Evolutionary conservation across 2,888 invertebrate genomes (phyloP).

Genomic region (Chironomus tentans): DNA sequence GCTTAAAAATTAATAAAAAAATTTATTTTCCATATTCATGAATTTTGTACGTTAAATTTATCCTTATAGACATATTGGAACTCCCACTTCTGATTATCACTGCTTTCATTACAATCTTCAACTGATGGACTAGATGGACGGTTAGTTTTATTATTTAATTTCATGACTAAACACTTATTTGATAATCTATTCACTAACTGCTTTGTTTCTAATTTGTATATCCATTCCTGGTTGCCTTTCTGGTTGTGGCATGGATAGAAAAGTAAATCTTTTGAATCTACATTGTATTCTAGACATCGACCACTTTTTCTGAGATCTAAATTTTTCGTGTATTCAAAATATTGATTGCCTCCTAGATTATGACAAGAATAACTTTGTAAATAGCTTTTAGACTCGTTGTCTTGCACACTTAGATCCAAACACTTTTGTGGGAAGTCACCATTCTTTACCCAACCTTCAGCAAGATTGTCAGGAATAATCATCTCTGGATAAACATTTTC

Average conservation of each 20-base stretch:
- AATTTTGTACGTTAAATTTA: not conserved
- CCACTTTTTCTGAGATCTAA: not conserved
- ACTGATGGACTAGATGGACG: not conserved
- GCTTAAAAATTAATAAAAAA: not conserved
- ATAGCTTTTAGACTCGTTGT: too few relatives aligned
- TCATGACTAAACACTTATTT: not conserved
- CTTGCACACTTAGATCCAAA: too few relatives aligned
- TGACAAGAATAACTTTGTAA: not conserved
- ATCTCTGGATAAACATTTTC: slow-evolving; percentile 71
- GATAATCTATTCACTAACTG: not conserved
- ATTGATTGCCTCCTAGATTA: slow-evolving; percentile 12
- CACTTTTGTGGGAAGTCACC: not conserved
- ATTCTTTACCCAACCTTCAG: not conserved
- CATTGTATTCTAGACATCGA: not conserved
- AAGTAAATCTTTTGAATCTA: not conserved
- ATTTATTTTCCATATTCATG: not conserved
- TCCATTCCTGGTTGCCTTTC: not conserved
- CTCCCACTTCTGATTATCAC: not conserved
- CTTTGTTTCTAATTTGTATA: not conserved
- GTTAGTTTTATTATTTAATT: not conserved
- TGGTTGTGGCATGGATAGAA: not conserved
- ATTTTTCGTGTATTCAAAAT: not conserved
- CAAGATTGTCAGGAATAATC: not conserved
- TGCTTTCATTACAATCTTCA: not conserved
- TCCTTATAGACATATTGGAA: not conserved